phyloP scores from a whole-genome alignment of 2,797 vertebrate species.

The Masticophis lateralis region DNA sequence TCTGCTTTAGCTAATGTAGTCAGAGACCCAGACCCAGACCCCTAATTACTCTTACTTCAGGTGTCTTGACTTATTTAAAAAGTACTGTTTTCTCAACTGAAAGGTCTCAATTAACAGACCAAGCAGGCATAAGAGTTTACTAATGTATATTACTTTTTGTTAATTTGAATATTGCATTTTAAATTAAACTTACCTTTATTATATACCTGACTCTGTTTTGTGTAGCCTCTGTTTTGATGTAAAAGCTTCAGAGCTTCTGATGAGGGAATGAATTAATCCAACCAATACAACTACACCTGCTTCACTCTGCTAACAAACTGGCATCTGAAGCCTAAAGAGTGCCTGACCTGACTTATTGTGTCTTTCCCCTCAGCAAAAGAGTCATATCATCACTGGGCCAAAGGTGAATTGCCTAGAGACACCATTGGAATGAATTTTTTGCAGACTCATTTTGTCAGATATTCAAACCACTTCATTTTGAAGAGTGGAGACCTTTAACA shows the following conservation, averaged over 20 bases:
- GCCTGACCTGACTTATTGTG: slow-evolving; percentile 70
- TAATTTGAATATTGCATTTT: slow-evolving; percentile 44
- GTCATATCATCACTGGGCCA: slow-evolving; percentile 91
- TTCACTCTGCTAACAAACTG: slow-evolving; percentile 89
- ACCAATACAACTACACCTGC: slow-evolving; percentile 81
- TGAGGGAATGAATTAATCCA: slow-evolving; percentile 85
- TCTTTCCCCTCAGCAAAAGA: slow-evolving; percentile 75
- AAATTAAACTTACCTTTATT: slow-evolving; percentile 52
- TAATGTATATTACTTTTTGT: slow-evolving; percentile 41
- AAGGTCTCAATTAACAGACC: slow-evolving; percentile 31
- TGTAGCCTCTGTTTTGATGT: slow-evolving; percentile 25
- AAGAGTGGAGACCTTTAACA: slow-evolving; percentile 88
- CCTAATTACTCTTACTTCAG: background rate
- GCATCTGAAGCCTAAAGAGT: slow-evolving; percentile 71
- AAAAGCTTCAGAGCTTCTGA: slow-evolving; percentile 65
- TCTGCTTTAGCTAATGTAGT: background rate
- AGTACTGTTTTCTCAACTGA: background rate
- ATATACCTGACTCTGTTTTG: slow-evolving; percentile 1
- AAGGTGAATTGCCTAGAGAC: slow-evolving; percentile 95
- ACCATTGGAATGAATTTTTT: slow-evolving; percentile 95
- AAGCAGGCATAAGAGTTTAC: slow-evolving; percentile 25
- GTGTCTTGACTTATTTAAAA: slow-evolving; percentile 19
- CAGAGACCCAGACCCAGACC: background rate
- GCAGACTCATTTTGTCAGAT: slow-evolving; percentile 87
- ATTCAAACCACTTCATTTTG: slow-evolving; percentile 90